Evolutionary conservation across 1,140 invertebrate genomes (phyloP), one percentile per base, ranked within the genome.

Genomic region (Caenorhabditis elegans): DNA sequence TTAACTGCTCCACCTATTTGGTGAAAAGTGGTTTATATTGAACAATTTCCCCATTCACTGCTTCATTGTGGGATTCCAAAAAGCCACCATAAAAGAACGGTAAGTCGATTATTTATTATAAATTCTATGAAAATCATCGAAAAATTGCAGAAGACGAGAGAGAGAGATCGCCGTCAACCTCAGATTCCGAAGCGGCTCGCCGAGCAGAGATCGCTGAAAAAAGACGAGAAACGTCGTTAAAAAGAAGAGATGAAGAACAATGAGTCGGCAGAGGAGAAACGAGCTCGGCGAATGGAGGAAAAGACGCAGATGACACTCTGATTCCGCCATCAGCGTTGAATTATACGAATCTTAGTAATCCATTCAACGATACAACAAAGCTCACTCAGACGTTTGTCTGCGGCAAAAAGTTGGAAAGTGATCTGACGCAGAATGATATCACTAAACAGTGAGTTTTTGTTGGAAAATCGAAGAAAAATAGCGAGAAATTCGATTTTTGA

Each of bases 331-430:
- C 84, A n/a, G 49, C 53, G 10, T 80, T 89, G 47, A 85, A 82
- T 31, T 99, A 98, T 88, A 98, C 96, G 13, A 98, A 99, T 91
- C 94, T 94, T 26, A 96, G 98, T 90, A 99, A 99, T 92, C 97
- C 97, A 0, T 99, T 98, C 91, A 97, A 97, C 2, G 97, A 99
- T 92, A 94, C 94, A n/a, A n/a, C n/a, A 13, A 95, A 96, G 90
- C 92, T 98, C 8, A 91, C 95, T 0, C 93, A 95, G 22, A 95
- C 95, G 0, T 99, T 99, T 92, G 94, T 97, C 4, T 99, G 97
- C 97, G 92, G 92, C 1, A 98, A 98, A 90, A 99, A 99, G 90
- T 91, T 98, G 39, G 94, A 96, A 84, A 92, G 93, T 49, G 93
- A 93, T 86, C 92, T 96, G 0, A 93, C 93, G 24, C 91, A 92